These are phyloP conservation scores for Drosophila mayaguana DNA, from an alignment of 2,888 invertebrate genomes.

Conservation along the genomic window DNA sequence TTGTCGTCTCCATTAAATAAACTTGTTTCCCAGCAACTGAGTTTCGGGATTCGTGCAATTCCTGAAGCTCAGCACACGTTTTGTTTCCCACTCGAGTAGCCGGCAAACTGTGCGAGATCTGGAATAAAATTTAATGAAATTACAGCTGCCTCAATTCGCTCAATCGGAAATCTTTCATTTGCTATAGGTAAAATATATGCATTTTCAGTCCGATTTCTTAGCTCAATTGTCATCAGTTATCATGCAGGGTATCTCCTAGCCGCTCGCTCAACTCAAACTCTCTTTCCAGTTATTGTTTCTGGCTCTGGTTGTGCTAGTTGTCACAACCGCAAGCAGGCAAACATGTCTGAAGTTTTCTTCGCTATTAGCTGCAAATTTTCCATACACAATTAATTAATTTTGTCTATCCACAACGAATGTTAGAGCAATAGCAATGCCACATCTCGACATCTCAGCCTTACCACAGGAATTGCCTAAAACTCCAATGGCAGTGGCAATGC, in stretches of 20 bases:
- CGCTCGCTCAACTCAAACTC: no score
- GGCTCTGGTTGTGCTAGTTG: conserved; percentile 43
- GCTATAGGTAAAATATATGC: no score
- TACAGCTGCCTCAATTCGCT: conserved; percentile 20
- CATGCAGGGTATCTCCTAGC: neutral
- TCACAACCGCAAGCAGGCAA: conserved; percentile 65
- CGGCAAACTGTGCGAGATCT: conserved; percentile 8
- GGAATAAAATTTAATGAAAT: conserved; percentile 66
- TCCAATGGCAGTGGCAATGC: conserved; percentile 50
- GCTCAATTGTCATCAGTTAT: no score
- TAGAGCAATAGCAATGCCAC: conserved; percentile 20
- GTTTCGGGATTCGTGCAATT: conserved; percentile 36
- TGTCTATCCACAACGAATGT: conserved; percentile 30
- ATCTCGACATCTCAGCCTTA: conserved; percentile 54
- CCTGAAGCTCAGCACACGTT: conserved; percentile 27
- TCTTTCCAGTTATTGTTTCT: neutral
- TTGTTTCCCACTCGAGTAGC: conserved; percentile 4
- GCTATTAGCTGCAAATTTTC: conserved; percentile 79
- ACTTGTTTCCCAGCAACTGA: conserved; percentile 33
- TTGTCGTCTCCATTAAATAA: conserved; percentile 62
- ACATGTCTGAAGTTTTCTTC: conserved; percentile 61
- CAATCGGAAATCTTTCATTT: neutral
- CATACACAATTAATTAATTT: conserved; percentile 79
- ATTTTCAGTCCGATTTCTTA: no score
- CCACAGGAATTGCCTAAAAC: conserved; percentile 44